Evolutionary conservation across 2,888 invertebrate species (phyloP), one percentile per base, ranked within the genome.

Genomic region (Tryphoninae sp.): DNA sequence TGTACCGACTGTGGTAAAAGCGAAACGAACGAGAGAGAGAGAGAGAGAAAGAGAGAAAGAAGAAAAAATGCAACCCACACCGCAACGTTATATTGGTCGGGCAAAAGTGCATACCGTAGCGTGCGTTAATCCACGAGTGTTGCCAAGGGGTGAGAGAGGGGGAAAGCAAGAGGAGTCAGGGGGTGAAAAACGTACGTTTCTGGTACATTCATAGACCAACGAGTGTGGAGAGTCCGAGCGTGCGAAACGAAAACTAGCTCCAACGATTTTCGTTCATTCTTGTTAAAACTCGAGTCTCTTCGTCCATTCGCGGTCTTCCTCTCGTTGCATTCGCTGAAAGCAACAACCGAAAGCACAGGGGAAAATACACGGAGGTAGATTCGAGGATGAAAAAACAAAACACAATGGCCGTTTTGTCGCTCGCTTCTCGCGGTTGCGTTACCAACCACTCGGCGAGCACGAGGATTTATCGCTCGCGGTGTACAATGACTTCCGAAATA

Each of bases 401-500:
- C 58, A 82, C 85, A 84, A 83, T 85, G 80, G 58, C 51, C 82
- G 74, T 84, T 82, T 82, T 81, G 85, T 83, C 69, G 80, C 76
- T 71, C 78, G 69, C 26, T 45, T 45, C 33, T 33, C 33, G 4
- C 33, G 6, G 33, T 33, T 33, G 33, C 33, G 33, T 33, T 33
- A 33, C 33, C 33, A 33, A 33, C 26, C 33, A 33, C 33, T 33
- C 23, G 53, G 51, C 49, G 51, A 55, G 45, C 62, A 55, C 59
- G 40, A 67, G 78, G 84, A 85, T 85, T 85, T 84, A 85, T 85
- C 78, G 76, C 0, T 77, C 33, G 53, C 79, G 45, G 16, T n/a
- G 58, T 71, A 83, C 84, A 85, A 85, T 84, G 78, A 85, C 81
- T 83, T 81, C 78, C 84, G 75, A 81, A 85, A 85, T 83, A 78